These are phyloP conservation scores for Bothrops jararaca DNA, from an alignment of 2,113 vertebrate genomes.

Conservation along the genomic window DNA sequence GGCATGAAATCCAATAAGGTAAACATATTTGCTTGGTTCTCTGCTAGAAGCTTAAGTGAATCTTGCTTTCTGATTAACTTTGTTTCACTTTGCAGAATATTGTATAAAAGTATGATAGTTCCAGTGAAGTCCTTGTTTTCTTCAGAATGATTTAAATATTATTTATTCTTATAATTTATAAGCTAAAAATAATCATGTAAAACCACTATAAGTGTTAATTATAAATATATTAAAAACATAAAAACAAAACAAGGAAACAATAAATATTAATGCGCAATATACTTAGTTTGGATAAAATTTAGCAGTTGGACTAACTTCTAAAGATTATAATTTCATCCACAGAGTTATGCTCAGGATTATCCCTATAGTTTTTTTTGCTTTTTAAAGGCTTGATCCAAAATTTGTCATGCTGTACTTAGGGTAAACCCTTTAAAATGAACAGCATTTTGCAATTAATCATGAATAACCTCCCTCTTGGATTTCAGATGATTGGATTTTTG, in stretches of 20 bases:
- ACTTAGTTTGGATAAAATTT: background rate
- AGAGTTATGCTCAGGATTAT: background rate
- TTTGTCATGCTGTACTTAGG: background rate
- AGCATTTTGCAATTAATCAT: background rate
- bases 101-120: background rate
- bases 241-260: background rate
- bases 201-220: background rate
- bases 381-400: background rate
- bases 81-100: background rate
- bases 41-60: fast-evolving
- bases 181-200: background rate
- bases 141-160: background rate
- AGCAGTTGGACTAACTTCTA: background rate
- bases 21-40: conserved; percentile 25
- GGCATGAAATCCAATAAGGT: conserved; percentile 90
- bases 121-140: background rate
- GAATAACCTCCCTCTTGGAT: too few species aligned
- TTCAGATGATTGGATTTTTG: background rate
- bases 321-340: background rate
- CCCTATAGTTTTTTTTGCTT: background rate
- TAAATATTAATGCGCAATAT: background rate
- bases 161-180: background rate
- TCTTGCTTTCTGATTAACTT: background rate
- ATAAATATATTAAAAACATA: background rate
- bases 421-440: background rate